These are phyloP conservation scores for Ochlodes sylvanus DNA, from an alignment of 2,888 invertebrate genomes.

Conservation along the genomic window DNA sequence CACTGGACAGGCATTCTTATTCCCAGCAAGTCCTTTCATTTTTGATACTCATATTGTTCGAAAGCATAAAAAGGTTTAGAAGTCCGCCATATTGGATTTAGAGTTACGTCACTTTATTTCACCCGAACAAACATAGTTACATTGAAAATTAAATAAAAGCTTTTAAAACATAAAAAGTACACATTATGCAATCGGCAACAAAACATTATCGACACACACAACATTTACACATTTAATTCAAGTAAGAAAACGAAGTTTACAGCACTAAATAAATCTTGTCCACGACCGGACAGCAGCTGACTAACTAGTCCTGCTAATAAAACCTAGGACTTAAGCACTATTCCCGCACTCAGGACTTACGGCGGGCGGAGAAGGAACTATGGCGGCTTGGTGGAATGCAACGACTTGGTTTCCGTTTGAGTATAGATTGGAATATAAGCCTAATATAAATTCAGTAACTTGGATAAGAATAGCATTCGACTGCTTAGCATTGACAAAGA, in stretches of 20 bases:
- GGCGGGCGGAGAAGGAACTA: neutral
- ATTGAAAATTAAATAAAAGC: too few relatives aligned
- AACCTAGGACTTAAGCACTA: constrained; percentile 30
- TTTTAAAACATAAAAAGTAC: neutral
- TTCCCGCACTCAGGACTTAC: constrained; percentile 6
- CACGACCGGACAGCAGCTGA: constrained; percentile 31
- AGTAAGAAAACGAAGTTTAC: constrained; percentile 22
- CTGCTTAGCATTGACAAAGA: too few relatives aligned
- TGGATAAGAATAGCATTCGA: too few relatives aligned
- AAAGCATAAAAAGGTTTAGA: too few relatives aligned
- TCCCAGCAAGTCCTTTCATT: too few relatives aligned
- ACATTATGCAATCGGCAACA: neutral
- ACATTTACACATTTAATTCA: constrained; percentile 11
- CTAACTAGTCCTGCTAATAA: constrained; percentile 33
- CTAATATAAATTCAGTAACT: too few relatives aligned
- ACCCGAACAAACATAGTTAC: too few relatives aligned
- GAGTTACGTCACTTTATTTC: too few relatives aligned
- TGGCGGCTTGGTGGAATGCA: neutral
- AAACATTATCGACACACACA: neutral
- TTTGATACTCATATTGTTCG: too few relatives aligned
- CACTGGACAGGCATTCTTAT: too few relatives aligned
- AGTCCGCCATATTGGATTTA: too few relatives aligned
- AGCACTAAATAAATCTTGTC: constrained; percentile 28
- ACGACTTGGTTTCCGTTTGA: constrained; percentile 4
- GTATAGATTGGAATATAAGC: neutral